phyloP scores from a whole-genome alignment of 2,113 vertebrate species.

The Ursus arctos region DNA sequence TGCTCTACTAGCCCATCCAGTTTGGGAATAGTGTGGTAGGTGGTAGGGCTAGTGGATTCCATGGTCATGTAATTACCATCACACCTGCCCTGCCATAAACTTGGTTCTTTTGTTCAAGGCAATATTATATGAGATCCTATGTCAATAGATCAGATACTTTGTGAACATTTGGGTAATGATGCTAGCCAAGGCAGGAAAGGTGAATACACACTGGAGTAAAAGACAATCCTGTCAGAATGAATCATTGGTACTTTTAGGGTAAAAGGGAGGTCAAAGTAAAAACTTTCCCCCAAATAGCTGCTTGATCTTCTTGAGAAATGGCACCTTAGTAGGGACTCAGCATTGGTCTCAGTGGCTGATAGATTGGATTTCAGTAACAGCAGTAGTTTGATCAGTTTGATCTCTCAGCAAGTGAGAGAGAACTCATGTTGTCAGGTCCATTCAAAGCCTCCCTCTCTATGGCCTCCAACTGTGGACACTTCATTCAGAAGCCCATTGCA shows the following conservation, averaged over 20 bases:
- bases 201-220: not conserved
- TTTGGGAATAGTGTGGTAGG: not conserved
- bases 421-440: not conserved
- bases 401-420: not conserved
- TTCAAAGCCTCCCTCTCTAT: not conserved
- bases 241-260: not conserved
- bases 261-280: not conserved
- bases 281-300: not conserved
- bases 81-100: too few relatives aligned
- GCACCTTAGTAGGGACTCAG: not conserved
- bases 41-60: not conserved
- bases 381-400: not conserved
- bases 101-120: not conserved
- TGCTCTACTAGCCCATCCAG: not conserved
- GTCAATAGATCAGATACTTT: not conserved
- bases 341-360: not conserved
- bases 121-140: not conserved
- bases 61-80: not conserved
- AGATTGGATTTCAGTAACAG: not conserved
- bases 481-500: not conserved
- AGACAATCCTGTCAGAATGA: not conserved
- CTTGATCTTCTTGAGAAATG: constrained; percentile 4
- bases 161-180: not conserved
- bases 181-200: not conserved
- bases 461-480: not conserved